Evolutionary conservation across 2,113 vertebrate species (phyloP).

Genomic region (Lanius ludovicianus): DNA sequence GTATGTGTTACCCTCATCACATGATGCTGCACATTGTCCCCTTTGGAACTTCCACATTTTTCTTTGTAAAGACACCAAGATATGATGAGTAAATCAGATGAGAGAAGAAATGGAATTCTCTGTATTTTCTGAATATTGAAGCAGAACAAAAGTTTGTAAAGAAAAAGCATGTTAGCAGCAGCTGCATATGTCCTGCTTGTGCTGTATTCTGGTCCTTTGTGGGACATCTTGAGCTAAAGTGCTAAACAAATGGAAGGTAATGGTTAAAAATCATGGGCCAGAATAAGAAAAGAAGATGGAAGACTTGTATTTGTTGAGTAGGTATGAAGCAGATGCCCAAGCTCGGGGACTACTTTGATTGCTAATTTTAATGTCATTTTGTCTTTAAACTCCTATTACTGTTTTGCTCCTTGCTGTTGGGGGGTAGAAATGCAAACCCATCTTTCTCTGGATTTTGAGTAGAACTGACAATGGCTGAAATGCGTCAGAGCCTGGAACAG

Average conservation of each 20-base stretch:
- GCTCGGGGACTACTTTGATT: background rate
- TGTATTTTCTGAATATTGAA: background rate
- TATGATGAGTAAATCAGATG: background rate
- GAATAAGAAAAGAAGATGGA: background rate
- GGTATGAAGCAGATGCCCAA: background rate
- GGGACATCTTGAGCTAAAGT: background rate
- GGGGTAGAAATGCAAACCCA: background rate
- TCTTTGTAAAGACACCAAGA: background rate
- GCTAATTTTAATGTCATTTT: background rate
- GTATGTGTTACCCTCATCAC: background rate
- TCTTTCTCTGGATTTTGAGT: background rate
- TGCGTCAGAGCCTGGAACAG: constrained; percentile 97
- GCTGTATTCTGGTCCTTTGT: background rate
- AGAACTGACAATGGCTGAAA: constrained; percentile 98
- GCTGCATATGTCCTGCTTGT: background rate
- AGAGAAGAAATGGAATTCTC: background rate
- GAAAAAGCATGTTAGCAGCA: background rate
- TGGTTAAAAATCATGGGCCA: background rate
- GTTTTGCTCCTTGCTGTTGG: background rate
- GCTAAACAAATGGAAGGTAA: background rate
- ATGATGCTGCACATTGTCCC: background rate
- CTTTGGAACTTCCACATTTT: background rate
- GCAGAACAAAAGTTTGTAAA: background rate
- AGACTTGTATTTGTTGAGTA: background rate
- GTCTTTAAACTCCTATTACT: background rate